Conservation (phyloP, 2,797 vertebrate genomes). For the Odontamblyopus rebecca region DNA sequence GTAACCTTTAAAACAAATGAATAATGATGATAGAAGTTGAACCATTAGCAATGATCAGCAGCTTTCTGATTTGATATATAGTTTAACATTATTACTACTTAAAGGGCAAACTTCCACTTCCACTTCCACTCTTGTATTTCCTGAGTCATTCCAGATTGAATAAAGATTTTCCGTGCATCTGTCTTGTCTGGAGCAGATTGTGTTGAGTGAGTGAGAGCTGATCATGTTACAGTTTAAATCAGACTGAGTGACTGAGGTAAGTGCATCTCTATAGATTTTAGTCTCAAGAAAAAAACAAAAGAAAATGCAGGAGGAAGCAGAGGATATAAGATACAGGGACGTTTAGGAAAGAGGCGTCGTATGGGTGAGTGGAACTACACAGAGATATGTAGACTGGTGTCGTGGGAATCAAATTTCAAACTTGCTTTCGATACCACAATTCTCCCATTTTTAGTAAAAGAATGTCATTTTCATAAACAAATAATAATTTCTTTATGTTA, state of each 20-base stretch:
- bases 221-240: slow-evolving; percentile 36
- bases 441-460: too few relatives aligned
- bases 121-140: neutral
- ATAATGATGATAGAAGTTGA: neutral
- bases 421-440: too few relatives aligned
- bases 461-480: too few relatives aligned
- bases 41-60: neutral
- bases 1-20: neutral
- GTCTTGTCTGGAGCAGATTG: slow-evolving; percentile 14
- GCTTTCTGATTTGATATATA: neutral
- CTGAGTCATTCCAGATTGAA: neutral
- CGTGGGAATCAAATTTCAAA: too few relatives aligned
- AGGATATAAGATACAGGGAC: slow-evolving; percentile 21
- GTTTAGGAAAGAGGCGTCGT: slow-evolving; percentile 21
- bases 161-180: neutral
- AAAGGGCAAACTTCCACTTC: neutral
- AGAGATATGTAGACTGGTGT: slow-evolving; percentile 12
- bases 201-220: slow-evolving; percentile 19
- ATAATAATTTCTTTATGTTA: too few relatives aligned
- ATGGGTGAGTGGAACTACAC: slow-evolving; percentile 22
- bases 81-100: neutral
- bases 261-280: slow-evolving; percentile 27
- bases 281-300: neutral
- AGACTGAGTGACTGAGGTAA: slow-evolving; percentile 30
- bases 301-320: neutral